Percentiles rank a stretch among this genome's conserved stretches.
Conservation (phyloP, 2,888 invertebrate species). For the Yponomeuta evonymella region DNA sequence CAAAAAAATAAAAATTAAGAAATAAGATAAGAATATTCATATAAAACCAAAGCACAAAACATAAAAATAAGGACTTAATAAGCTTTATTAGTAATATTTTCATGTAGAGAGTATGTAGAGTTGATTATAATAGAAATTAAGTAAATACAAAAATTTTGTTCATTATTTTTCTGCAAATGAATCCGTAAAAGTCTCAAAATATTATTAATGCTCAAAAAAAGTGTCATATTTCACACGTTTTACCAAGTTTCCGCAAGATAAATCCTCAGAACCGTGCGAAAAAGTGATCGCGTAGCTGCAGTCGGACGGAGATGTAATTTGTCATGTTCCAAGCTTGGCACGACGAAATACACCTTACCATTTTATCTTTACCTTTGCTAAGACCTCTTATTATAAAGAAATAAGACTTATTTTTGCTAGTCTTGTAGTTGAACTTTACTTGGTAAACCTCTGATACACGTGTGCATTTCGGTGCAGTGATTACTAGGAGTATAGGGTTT, state of each 20-base stretch:
- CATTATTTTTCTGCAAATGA: too few relatives aligned
- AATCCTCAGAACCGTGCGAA: constrained; percentile 1
- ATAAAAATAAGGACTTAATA: too few relatives aligned
- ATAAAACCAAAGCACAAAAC: too few relatives aligned
- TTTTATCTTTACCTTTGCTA: background rate
- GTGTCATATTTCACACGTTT: background rate
- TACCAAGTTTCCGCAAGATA: constrained; percentile 7
- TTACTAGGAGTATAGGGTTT: constrained; percentile 20
- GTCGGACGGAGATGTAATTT: constrained; percentile 8
- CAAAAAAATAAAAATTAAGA: too few relatives aligned
- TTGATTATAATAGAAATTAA: too few relatives aligned
- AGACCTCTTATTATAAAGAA: background rate
- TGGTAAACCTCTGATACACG: background rate
- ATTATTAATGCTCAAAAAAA: background rate
- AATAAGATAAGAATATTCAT: too few relatives aligned
- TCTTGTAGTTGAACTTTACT: background rate
- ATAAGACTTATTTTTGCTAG: background rate
- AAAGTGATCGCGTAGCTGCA: background rate
- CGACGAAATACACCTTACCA: constrained; percentile 3
- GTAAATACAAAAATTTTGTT: too few relatives aligned
- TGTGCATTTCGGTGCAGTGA: constrained; percentile 21
- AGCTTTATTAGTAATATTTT: too few relatives aligned
- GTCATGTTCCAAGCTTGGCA: constrained; percentile 10
- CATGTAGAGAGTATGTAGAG: too few relatives aligned
- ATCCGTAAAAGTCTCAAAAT: background rate